phyloP scores from a whole-genome alignment of 2,797 vertebrate genomes.

The Hapalemur alaotrensis region DNA sequence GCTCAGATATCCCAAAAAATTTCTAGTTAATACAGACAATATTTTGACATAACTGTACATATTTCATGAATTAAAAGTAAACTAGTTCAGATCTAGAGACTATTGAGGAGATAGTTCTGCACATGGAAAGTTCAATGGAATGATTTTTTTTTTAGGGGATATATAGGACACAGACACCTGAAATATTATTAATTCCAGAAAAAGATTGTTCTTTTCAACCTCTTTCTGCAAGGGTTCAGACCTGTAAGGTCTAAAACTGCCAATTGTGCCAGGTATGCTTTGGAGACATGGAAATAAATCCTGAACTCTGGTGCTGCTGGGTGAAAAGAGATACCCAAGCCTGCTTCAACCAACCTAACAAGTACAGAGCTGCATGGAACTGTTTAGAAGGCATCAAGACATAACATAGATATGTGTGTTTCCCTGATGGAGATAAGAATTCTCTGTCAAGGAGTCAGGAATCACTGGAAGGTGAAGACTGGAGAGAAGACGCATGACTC shows the following conservation, averaged over 20 bases:
- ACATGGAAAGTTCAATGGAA: no score
- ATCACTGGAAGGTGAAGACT: background rate
- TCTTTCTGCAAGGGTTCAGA: background rate
- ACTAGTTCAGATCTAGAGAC: background rate
- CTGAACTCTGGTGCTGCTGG: background rate
- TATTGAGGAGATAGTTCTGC: background rate
- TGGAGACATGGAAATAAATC: background rate
- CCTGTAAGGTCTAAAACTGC: background rate
- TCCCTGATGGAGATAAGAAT: background rate
- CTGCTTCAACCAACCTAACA: background rate
- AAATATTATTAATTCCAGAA: background rate
- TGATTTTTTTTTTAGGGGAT: background rate
- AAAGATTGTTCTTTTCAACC: background rate
- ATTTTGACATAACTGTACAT: background rate
- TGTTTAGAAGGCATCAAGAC: background rate
- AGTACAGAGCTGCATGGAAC: background rate
- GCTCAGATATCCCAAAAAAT: background rate
- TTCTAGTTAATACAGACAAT: background rate
- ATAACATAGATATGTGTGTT: fast-evolving
- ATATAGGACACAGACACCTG: background rate
- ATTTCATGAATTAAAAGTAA: background rate
- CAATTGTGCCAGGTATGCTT: background rate
- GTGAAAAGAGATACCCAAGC: background rate
- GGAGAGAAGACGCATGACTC: background rate
- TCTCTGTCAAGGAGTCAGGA: background rate